Evolutionary conservation across 2,113 vertebrate genomes (phyloP).

Genomic region (Xyrauchen texanus): DNA sequence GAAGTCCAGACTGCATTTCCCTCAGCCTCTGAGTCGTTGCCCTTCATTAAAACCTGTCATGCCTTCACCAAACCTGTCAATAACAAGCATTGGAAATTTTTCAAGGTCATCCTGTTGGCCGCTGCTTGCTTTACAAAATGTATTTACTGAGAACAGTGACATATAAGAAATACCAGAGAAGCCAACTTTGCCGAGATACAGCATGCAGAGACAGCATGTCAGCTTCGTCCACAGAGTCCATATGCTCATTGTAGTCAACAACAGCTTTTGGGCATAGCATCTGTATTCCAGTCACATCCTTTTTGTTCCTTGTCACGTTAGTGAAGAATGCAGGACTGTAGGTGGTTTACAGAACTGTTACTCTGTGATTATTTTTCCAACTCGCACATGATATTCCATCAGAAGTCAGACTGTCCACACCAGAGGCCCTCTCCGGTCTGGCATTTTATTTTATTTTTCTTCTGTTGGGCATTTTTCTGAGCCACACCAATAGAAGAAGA

Average conservation of each 20-base stretch:
- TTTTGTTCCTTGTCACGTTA: constrained; percentile 8
- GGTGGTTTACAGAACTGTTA: neutral
- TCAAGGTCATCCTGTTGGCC: too few species aligned
- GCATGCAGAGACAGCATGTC: constrained; percentile 17
- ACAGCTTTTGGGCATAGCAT: neutral
- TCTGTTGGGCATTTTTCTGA: neutral
- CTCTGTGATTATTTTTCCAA: neutral
- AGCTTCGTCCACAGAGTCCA: neutral
- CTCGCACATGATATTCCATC: neutral
- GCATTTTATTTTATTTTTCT: neutral
- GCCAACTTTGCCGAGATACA: too few species aligned
- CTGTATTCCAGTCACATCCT: constrained; percentile 5
- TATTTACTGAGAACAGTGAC: too few species aligned
- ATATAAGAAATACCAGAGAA: too few species aligned
- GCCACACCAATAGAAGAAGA: too few species aligned
- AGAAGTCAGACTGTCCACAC: neutral
- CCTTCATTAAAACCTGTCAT: too few species aligned
- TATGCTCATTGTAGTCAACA: neutral
- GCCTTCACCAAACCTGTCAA: too few species aligned
- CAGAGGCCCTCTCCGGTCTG: neutral
- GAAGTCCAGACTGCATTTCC: too few species aligned
- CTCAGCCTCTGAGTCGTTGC: too few species aligned
- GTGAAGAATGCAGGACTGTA: neutral
- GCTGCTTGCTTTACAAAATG: too few species aligned
- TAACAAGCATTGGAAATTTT: too few species aligned